Conservation (phyloP, 53 echinoderm and acorn worm genomes). For the Mesocentrotus franciscanus region DNA sequence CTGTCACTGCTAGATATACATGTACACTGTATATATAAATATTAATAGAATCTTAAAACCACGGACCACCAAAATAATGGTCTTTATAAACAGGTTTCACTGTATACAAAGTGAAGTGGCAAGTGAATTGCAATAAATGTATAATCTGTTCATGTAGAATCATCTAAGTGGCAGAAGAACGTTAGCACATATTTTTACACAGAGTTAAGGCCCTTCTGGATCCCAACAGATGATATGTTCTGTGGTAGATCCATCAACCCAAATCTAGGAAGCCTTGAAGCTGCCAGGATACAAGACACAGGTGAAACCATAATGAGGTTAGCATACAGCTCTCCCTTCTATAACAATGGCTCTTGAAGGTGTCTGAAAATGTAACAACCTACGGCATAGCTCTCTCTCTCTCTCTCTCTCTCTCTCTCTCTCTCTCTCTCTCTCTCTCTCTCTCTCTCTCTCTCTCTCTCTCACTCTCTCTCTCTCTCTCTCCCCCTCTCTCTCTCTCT, state of each 20-base stretch:
- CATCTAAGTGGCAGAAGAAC: not conserved
- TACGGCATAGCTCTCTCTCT: not conserved
- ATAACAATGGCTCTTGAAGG: not conserved
- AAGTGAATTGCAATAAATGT: no score
- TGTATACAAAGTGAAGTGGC: no score
- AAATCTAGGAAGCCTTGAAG: conserved; percentile 1
- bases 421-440: no score
- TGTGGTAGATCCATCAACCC: not conserved
- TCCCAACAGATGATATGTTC: not conserved
- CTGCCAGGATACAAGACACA: not conserved
- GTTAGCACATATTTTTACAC: not conserved
- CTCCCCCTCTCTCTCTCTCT: no score
- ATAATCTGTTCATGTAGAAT: no score
- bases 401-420: no score
- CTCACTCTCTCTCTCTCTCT: no score
- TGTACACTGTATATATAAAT: no score
- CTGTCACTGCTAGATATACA: no score
- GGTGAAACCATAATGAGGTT: not conserved
- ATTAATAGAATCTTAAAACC: no score
- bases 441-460: no score
- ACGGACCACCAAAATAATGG: not conserved
- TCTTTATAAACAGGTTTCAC: no score
- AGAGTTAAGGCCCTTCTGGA: not conserved
- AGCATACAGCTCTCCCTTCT: not conserved
- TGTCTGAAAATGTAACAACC: not conserved